Base-by-base conservation (phyloP, 2,888 invertebrate genomes). In the Pheosia tremula region DNA sequence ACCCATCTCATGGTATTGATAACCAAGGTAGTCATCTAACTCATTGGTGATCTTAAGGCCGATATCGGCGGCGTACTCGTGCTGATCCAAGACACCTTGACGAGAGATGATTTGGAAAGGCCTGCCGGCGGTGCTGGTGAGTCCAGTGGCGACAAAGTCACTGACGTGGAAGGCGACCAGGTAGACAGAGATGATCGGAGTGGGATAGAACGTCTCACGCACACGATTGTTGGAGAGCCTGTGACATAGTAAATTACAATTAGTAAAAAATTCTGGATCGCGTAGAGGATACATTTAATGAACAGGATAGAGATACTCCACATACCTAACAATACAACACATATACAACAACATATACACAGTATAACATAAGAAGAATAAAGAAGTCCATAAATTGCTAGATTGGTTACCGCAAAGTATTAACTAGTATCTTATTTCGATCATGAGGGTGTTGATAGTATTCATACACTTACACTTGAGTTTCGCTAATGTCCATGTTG, bases 111-210 rank as follows among this genome's bases (percentile, higher is more conserved):
- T 90, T 60, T 82, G 82, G 68, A 93, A 88, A 0, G 91, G 92
- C 62, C 82, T 90, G 3, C 69, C 73, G 2, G 58, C 47, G 0
- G 82, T 80, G 41, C 82, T 79, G 2, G 87, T 84, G n/a, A 45
- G 9, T 38, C 68, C 77, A 0, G 90, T 90, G 49, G 84, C 85
- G 9, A 90, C 86, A 9, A 97, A 96, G 75, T 97, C 96, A 66
- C 97, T 97, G 4, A 98, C 96, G 57, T 97, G 95, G 85, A 98
- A 96, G 0, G 98, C 98, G 10, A 98, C 94, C 6, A 98, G 91
- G 80, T 98, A 98, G 0, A 97, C 96, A 1, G 97, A 97, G 95
- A 98, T 97, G 37, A 90, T 83, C 0, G 96, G 96, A 0, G 96
- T 96, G 13, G 94, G 90, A 54, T 88, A 71, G 84, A 95, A 96